phyloP scores from a whole-genome alignment of 92 coral and sea anemone species.

The Metridium senile region DNA sequence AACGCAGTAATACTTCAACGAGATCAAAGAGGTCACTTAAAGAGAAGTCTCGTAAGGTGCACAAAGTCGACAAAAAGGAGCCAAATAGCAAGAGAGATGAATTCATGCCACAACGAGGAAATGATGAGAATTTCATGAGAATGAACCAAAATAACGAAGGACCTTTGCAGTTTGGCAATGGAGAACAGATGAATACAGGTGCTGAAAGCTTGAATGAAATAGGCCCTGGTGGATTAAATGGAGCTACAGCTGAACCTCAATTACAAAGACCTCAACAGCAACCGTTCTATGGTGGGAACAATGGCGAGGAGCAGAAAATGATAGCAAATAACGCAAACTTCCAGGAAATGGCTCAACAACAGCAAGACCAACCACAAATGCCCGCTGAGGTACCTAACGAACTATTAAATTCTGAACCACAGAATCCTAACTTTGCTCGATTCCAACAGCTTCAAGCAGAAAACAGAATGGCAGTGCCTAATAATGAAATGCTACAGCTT shows the following conservation, averaged over 20 bases:
- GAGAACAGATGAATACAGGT: conserved; percentile 9
- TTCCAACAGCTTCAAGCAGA: conserved; percentile 11
- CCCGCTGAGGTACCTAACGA: no score
- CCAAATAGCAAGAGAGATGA: conserved; percentile 36
- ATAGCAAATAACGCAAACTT: not conserved
- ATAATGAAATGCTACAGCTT: conserved; percentile 13
- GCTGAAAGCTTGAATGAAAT: conserved; percentile 31
- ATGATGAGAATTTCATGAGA: conserved; percentile 2
- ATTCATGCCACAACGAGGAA: conserved; percentile 16
- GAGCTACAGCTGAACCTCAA: conserved; percentile 10
- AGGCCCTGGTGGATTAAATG: conserved; percentile 41
- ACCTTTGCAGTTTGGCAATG: not conserved
- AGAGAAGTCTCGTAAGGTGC: not conserved
- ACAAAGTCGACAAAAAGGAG: not conserved
- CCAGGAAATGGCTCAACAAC: conserved; percentile 9
- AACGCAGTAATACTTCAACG: not conserved
- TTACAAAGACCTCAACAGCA: conserved; percentile 9
- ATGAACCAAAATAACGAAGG: conserved; percentile 27
- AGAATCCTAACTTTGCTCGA: conserved; percentile 27
- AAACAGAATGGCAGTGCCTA: conserved; percentile 19
- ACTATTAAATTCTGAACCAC: not conserved
- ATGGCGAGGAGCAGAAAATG: conserved; percentile 9
- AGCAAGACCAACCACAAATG: conserved; percentile 3
- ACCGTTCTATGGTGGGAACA: conserved; percentile 11
- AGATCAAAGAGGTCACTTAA: conserved; percentile 17